Conservation (phyloP, 2,113 vertebrate species). For the Myocastor coypus region DNA sequence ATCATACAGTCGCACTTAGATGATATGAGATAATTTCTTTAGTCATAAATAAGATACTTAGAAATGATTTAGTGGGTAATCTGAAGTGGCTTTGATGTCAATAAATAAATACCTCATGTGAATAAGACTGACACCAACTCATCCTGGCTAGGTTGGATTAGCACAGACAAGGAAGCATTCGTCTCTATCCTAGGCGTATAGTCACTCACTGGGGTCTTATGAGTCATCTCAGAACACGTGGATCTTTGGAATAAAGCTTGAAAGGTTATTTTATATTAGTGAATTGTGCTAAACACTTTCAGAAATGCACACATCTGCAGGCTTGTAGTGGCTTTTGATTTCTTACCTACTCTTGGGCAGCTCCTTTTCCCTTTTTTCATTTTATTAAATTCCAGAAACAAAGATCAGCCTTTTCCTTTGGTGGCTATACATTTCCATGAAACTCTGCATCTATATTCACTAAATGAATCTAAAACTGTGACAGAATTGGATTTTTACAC, state of each 20-base stretch:
- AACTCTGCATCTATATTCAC: background rate
- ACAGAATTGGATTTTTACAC: conserved; percentile 17
- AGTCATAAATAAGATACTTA: background rate
- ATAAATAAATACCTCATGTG: background rate
- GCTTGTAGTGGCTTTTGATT: background rate
- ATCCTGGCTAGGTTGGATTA: background rate
- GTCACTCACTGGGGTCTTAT: background rate
- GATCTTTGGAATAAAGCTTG: background rate
- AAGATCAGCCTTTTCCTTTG: background rate
- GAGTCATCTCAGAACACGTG: background rate
- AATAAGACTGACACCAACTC: background rate
- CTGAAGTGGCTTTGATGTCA: background rate
- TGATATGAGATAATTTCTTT: background rate
- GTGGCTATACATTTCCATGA: background rate
- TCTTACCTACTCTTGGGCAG: background rate
- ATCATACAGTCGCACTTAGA: background rate
- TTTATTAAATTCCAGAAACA: background rate
- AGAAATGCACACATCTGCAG: background rate
- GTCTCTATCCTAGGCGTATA: background rate
- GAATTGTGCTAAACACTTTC: conserved; percentile 3
- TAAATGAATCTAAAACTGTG: background rate
- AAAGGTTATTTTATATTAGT: background rate
- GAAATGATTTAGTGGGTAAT: background rate
- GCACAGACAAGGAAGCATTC: background rate
- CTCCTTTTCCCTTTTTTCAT: background rate